These are phyloP conservation scores for Spatulosminthurus flaviceps DNA, from an alignment of 2,888 invertebrate genomes.

Conservation along the genomic window DNA sequence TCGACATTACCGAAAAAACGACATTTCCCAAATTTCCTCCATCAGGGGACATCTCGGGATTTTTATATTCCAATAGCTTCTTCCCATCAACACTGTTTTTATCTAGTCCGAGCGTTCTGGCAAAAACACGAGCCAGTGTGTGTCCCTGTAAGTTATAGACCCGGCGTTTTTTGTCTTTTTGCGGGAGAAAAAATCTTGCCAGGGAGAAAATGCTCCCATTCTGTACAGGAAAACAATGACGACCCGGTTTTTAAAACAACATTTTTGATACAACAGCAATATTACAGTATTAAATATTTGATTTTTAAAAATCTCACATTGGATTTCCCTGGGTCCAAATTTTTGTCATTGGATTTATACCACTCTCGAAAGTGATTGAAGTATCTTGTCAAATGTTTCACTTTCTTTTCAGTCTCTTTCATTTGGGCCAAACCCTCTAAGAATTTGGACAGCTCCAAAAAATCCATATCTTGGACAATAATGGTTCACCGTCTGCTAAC, in stretches of 20 bases:
- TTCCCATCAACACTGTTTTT: conserved; percentile 53
- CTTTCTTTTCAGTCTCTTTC: conserved; percentile 41
- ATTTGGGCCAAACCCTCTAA: conserved; percentile 48
- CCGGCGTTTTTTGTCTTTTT: conserved; percentile 51
- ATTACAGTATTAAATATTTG: background rate
- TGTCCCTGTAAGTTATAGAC: conserved; percentile 58
- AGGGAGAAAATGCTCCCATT: conserved; percentile 60
- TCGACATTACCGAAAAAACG: conserved; percentile 46
- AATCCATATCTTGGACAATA: conserved; percentile 36
- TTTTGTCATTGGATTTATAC: conserved; percentile 48
- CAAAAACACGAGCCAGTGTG: conserved; percentile 55
- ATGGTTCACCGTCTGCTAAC: no score
- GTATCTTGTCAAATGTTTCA: conserved; percentile 46
- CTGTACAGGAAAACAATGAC: conserved; percentile 40
- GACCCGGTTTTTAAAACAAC: background rate
- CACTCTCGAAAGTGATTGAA: conserved; percentile 46
- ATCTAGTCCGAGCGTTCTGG: conserved; percentile 56
- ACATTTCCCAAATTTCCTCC: conserved; percentile 55
- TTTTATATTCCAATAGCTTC: conserved; percentile 55
- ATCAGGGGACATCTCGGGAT: conserved; percentile 46
- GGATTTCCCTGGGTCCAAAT: conserved; percentile 51
- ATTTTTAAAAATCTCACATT: conserved; percentile 48
- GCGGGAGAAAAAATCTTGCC: conserved; percentile 54
- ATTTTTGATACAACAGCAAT: conserved; percentile 1
- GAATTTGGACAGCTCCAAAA: conserved; percentile 51